Evolutionary conservation across 2,888 invertebrate genomes (phyloP).

Genomic region (Odontomyia ornata): DNA sequence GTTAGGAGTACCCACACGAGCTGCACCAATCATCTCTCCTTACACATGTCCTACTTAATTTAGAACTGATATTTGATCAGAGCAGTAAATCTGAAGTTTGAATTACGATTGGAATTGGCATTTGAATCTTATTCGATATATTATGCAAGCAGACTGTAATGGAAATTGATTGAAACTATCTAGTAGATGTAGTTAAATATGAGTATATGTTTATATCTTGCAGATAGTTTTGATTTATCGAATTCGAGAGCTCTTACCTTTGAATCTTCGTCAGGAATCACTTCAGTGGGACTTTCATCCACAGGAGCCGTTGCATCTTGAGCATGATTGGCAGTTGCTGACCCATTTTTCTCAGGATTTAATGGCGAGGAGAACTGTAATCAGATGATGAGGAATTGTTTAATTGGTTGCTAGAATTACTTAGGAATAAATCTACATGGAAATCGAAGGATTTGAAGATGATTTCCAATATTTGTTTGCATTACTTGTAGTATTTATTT

Average conservation of each 20-base stretch:
- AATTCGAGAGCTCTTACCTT: constrained; percentile 57
- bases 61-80: neutral
- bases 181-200: neutral
- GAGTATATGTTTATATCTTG: neutral
- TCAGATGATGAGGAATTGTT: neutral
- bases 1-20: too few relatives aligned
- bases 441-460: too few relatives aligned
- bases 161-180: neutral
- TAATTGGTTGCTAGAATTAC: neutral
- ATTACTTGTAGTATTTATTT: too few relatives aligned
- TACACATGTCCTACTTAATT: neutral
- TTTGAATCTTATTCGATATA: neutral
- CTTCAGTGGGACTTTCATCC: constrained; percentile 64
- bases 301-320: constrained; percentile 55
- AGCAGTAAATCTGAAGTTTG: neutral
- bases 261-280: constrained; percentile 61
- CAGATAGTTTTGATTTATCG: too few relatives aligned
- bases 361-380: constrained; percentile 58
- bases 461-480: too few relatives aligned
- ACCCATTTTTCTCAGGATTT: constrained; percentile 58
- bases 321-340: constrained; percentile 56
- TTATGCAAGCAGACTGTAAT: neutral
- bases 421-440: neutral
- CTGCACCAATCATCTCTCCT: too few relatives aligned
- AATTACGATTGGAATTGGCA: neutral